Percentiles rank a stretch among this genome's conserved stretches.
Conservation (phyloP, 2,888 invertebrate species). For the Tenthredo notha region DNA sequence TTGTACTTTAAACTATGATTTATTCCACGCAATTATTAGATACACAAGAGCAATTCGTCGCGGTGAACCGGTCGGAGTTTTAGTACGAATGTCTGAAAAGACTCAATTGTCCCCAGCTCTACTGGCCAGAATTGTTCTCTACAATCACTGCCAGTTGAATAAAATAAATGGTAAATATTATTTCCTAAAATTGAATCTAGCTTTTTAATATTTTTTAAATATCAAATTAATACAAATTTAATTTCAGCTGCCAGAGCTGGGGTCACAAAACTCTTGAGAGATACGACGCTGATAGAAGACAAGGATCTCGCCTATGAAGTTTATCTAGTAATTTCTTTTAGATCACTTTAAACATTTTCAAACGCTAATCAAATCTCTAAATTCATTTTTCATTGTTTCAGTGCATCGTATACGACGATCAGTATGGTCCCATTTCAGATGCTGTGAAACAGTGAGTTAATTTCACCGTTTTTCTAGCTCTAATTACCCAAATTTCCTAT, state of each 20-base stretch:
- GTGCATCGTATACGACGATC: conserved; percentile 90
- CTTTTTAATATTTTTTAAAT: conserved; percentile 69
- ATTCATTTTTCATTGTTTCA: conserved; percentile 78
- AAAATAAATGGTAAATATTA: conserved; percentile 62
- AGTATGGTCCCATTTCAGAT: conserved; percentile 91
- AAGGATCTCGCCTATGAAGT: conserved; percentile 87
- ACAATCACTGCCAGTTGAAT: conserved; percentile 78
- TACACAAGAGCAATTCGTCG: conserved; percentile 76
- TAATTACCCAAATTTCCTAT: conserved; percentile 5
- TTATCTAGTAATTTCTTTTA: conserved; percentile 82
- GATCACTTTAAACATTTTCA: conserved; percentile 33
- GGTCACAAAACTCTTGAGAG: conserved; percentile 83
- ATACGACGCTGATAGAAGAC: conserved; percentile 87
- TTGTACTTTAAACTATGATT: conserved; percentile 4
- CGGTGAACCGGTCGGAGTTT: conserved; percentile 81
- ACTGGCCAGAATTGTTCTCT: conserved; percentile 82
- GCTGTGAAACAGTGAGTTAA: conserved; percentile 86
- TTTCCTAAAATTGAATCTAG: not conserved
- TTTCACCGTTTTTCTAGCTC: conserved; percentile 40
- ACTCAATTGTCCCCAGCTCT: conserved; percentile 81
- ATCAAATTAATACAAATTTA: conserved; percentile 72
- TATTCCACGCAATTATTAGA: conserved; percentile 63
- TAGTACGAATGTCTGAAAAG: conserved; percentile 81
- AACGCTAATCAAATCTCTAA: conserved; percentile 68
- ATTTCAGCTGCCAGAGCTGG: conserved; percentile 79